Percentiles rank a stretch among this genome's conserved stretches.
phyloP scores from a whole-genome alignment of 2,797 vertebrate genomes.

The Cuculus canorus region DNA sequence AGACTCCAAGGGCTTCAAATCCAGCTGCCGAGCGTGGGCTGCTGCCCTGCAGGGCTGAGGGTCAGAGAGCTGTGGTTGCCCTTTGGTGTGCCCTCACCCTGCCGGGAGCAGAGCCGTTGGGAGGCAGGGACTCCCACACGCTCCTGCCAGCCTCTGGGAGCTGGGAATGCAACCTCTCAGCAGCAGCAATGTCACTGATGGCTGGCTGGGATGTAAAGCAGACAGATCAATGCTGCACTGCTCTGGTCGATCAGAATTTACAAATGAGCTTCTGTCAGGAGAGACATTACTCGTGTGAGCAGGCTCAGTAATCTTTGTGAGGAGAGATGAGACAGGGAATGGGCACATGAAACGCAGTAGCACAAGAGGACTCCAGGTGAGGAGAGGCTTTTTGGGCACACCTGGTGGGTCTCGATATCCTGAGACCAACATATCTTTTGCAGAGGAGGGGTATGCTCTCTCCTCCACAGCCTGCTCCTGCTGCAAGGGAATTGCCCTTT shows the following conservation, averaged over 20 bases:
- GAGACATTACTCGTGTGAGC: not conserved
- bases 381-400: not conserved
- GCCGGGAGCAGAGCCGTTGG: fast-evolving
- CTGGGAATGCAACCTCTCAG: not conserved
- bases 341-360: not conserved
- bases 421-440: not conserved
- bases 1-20: not conserved
- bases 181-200: not conserved
- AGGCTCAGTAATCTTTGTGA: not conserved
- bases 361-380: not conserved
- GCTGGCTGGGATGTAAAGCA: not conserved
- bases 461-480: fast-evolving
- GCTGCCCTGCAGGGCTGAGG: not conserved
- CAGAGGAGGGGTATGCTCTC: not conserved
- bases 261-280: not conserved
- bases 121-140: fast-evolving
- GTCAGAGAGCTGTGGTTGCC: fast-evolving
- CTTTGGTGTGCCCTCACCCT: fast-evolving
- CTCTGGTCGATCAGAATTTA: not conserved
- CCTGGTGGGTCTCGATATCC: not conserved
- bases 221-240: not conserved
- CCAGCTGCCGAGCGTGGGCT: fast-evolving
- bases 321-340: not conserved
- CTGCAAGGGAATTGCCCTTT: not conserved
- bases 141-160: not conserved